A percentile compares a stretch with the other conserved stretches of the same genome.
These are phyloP conservation scores for Capromys pilorides DNA, from an alignment of 2,797 vertebrate species.

Conservation along the genomic window DNA sequence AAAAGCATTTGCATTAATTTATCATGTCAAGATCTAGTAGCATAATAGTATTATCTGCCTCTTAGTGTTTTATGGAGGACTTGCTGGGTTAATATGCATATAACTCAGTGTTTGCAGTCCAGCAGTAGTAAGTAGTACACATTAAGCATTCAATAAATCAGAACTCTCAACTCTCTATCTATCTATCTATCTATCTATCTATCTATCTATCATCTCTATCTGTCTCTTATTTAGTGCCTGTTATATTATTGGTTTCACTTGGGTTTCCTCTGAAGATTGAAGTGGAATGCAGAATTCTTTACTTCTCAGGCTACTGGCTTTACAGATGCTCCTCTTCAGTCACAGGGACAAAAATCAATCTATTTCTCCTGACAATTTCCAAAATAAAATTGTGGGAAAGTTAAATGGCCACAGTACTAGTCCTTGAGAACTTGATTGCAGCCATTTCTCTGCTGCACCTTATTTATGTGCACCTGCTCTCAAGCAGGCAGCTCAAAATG, in stretches of 20 bases:
- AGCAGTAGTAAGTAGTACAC: background rate
- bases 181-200: background rate
- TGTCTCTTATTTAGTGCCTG: background rate
- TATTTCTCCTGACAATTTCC: conserved; percentile 20
- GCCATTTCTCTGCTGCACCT: background rate
- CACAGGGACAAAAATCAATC: conserved; percentile 3
- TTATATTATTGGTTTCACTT: background rate
- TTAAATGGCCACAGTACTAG: background rate
- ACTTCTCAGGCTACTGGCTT: background rate
- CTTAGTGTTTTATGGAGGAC: background rate
- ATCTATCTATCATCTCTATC: too few relatives aligned
- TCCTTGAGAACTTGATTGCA: background rate
- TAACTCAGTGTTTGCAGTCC: background rate
- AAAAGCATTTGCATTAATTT: background rate
- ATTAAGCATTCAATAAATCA: background rate
- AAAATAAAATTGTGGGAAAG: conserved; percentile 13
- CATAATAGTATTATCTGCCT: background rate
- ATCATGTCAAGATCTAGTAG: background rate
- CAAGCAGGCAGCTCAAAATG: background rate
- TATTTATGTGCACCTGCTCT: conserved; percentile 40
- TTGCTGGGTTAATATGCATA: background rate
- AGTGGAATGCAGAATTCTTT: background rate
- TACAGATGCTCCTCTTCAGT: background rate
- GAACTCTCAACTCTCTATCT: background rate
- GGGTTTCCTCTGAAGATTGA: background rate